Evolutionary conservation across 2,888 invertebrate genomes (phyloP), one percentile per base, ranked within the genome.

Genomic region (Eilema depressum): DNA sequence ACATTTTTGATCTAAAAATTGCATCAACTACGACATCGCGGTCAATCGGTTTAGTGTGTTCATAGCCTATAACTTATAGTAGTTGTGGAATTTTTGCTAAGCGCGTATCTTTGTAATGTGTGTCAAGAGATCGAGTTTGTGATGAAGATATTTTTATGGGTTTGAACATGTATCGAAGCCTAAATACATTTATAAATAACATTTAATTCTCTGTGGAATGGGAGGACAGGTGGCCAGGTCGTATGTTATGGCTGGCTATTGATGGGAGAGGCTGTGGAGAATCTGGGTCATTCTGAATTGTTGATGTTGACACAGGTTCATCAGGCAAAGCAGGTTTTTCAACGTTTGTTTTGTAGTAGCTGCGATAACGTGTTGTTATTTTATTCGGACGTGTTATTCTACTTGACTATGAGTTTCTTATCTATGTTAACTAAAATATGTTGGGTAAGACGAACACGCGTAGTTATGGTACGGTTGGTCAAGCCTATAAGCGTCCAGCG

Each of bases 101-200:
- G 74, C 73, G 80, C 74, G 66, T 73, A 83, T 81, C 80, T 81
- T 83, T 85, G 76, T 72, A 68, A 75, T 86, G 85, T 86, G 73
- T 88, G 91, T 81, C 85, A 88, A 75, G 80, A 76, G 82, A 81
- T 74, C 84, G 75, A 67, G 81, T 71, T 81, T 83, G 80, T 81
- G 20, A 80, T 77, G 75, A 75, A 84, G 79, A 79, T 82, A 83
- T 80, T 80, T 80, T 76, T 77, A 82, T 75, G 70, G 37, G 59
- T 72, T 74, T 70, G 14, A 60, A 64, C 64, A 25, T 47, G 53
- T 62, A 37, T 59, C 70, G 60, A 33, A 69, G 67, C 56, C 75
- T 67, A 75, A 75, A 83, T 81, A 76, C 77, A 76, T 81, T 62
- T 62, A 71, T 67, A 66, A 63, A 63, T 60, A 25, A 63, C 47